These are phyloP conservation scores for Hirtodrosophila histrioides DNA, from an alignment of 2,888 invertebrate species.

Conservation along the genomic window DNA sequence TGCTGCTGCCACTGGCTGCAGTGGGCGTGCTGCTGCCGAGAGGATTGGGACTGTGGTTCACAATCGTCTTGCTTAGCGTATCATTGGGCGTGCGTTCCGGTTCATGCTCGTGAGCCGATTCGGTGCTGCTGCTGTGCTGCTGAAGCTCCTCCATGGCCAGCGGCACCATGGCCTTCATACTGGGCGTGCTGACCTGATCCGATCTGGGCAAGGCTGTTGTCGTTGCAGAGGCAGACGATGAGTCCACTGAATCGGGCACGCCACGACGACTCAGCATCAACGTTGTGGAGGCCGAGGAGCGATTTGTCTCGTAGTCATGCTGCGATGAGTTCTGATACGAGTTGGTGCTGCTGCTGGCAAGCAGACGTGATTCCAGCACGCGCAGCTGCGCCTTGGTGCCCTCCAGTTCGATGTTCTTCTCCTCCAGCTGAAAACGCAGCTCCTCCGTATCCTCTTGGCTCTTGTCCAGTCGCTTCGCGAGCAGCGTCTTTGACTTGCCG, in stretches of 20 bases:
- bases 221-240: constrained; percentile 49
- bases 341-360: constrained; percentile 84
- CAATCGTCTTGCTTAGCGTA: constrained; percentile 58
- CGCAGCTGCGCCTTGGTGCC: constrained; percentile 91
- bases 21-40: constrained; percentile 61
- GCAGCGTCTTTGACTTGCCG: constrained; percentile 87
- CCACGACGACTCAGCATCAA: constrained; percentile 81
- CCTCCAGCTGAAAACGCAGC: constrained; percentile 92
- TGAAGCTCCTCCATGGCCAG: constrained; percentile 85
- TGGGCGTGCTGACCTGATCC: constrained; percentile 85
- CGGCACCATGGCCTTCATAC: constrained; percentile 87
- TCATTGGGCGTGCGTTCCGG: constrained; percentile 49
- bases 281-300: constrained; percentile 81
- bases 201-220: constrained; percentile 67
- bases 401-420: constrained; percentile 92
- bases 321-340: constrained; percentile 82
- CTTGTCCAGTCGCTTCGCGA: constrained; percentile 89
- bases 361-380: constrained; percentile 87
- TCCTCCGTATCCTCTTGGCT: constrained; percentile 92
- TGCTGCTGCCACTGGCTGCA: constrained; percentile 39
- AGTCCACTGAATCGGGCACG: constrained; percentile 65
- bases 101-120: constrained; percentile 87
- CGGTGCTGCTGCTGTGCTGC: constrained; percentile 87
- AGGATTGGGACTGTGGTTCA: constrained; percentile 52
- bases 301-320: constrained; percentile 82